Base-by-base conservation (phyloP, 92 coral and sea anemone genomes). In the Metridium senile region DNA sequence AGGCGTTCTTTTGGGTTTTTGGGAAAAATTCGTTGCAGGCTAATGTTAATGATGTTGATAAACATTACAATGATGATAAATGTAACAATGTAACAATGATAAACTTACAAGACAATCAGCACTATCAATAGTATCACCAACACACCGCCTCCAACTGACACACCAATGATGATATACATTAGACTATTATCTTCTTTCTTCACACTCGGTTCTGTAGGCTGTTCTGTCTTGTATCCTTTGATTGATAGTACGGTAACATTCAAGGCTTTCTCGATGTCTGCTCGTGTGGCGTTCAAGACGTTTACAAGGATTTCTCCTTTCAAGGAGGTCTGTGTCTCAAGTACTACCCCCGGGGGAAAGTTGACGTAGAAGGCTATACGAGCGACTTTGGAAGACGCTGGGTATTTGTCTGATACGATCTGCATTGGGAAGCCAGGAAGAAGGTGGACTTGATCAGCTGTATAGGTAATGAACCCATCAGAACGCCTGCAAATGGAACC, bases 401-500 rank as follows among this genome's bases (percentile, higher is more conserved):
- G 75, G 45, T 68, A 53, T 51, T 64, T 52, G 16, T 31, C 53
- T 26, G 30, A 21, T 21, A 65, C 39, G 20, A 61, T 68, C 49
- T 75, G 82, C 20, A 66, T 28, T 7, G 82, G 82, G 21, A 67
- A 82, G 11, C 87, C 87, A 46, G 87, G 82, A 45, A 82, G 61
- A 4, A 82, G 68, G 26, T 82, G 77, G 23, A 82, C 80, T 67
- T 82, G 81, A 4, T 82, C 70, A 19, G 69, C 70, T 8, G 81
- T 54, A 18, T 52, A 82, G 17, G 53, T 63, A 20, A 72, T 22
- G 45, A 26, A 58, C 11, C n/a, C 51, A 16, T 47, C 33, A 2
- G 79, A 27, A 23, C 85, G 69, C 61, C 74, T 70, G 74, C 20
- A 67, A 67, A n/a, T n/a, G n/a, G n/a, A n/a, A n/a, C n/a, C n/a